phyloP scores from a whole-genome alignment of 2,797 vertebrate genomes.

The Arctocebus calabarensis region DNA sequence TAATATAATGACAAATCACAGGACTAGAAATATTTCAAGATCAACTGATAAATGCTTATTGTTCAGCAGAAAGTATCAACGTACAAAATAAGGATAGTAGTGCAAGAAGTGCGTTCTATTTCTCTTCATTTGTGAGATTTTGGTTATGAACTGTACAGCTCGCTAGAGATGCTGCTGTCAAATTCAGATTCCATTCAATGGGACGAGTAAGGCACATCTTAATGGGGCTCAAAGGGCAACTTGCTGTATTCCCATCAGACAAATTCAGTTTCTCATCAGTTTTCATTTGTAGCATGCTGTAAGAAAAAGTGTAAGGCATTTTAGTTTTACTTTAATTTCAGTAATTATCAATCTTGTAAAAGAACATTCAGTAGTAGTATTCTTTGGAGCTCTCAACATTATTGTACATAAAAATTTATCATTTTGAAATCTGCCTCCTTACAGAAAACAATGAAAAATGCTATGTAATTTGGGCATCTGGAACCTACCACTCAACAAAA shows the following conservation, averaged over 20 bases:
- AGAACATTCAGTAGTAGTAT: slow-evolving; percentile 45
- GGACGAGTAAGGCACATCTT: slow-evolving; percentile 91
- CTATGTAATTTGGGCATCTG: neutral
- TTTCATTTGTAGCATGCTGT: slow-evolving; percentile 88
- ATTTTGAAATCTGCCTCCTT: neutral
- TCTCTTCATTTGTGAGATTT: slow-evolving; percentile 89
- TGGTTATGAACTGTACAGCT: slow-evolving; percentile 89
- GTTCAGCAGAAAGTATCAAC: slow-evolving; percentile 85
- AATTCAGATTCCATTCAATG: slow-evolving; percentile 88
- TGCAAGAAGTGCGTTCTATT: slow-evolving; percentile 88
- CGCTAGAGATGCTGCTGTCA: slow-evolving; percentile 86
- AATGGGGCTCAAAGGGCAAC: slow-evolving; percentile 88
- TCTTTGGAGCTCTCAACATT: neutral
- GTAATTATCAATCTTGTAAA: neutral
- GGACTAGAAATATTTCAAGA: slow-evolving; percentile 85
- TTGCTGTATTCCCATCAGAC: slow-evolving; percentile 87
- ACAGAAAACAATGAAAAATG: neutral
- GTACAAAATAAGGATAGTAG: slow-evolving; percentile 88
- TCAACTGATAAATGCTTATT: slow-evolving; percentile 85
- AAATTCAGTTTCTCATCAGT: slow-evolving; percentile 87
- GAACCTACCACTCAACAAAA: neutral
- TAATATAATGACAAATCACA: slow-evolving; percentile 89
- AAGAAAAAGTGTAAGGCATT: slow-evolving; percentile 81
- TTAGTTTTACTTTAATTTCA: slow-evolving; percentile 77
- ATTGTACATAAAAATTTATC: neutral